A percentile compares a stretch with the other conserved stretches of the same genome.
Evolutionary conservation across 2,113 vertebrate species (phyloP).

Genomic region (Strix aluco): DNA sequence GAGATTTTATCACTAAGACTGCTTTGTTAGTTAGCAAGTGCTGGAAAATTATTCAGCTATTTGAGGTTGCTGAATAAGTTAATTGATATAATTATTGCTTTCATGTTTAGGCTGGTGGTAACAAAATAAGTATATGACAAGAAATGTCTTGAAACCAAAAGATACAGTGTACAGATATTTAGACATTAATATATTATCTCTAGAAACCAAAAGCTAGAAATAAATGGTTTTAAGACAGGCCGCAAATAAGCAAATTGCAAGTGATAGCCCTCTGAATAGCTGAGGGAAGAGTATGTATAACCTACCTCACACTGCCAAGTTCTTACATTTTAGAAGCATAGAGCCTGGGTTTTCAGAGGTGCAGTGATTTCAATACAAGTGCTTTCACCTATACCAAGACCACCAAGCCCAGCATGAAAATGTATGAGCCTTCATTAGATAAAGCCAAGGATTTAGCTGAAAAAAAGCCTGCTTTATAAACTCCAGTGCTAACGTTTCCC

Average conservation of each 20-base stretch:
- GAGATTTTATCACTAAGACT: conserved; percentile 44
- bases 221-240: neutral
- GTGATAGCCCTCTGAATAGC: neutral
- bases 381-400: neutral
- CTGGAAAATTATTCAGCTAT: conserved; percentile 52
- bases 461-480: neutral
- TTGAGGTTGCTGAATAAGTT: conserved; percentile 63
- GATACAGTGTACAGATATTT: neutral
- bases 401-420: neutral
- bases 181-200: neutral
- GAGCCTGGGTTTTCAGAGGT: neutral
- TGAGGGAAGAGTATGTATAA: neutral
- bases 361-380: neutral
- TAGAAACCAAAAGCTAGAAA: neutral
- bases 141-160: neutral
- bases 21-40: conserved; percentile 38
- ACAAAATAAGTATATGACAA: conserved; percentile 37
- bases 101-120: conserved; percentile 47
- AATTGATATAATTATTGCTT: conserved; percentile 66
- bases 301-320: neutral
- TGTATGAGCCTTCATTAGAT: neutral
- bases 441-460: neutral
- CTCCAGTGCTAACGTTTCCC: neutral
- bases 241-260: neutral
- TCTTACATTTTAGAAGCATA: neutral